phyloP scores from a whole-genome alignment of 1,140 invertebrate species.

The Drosophila navojoa region DNA sequence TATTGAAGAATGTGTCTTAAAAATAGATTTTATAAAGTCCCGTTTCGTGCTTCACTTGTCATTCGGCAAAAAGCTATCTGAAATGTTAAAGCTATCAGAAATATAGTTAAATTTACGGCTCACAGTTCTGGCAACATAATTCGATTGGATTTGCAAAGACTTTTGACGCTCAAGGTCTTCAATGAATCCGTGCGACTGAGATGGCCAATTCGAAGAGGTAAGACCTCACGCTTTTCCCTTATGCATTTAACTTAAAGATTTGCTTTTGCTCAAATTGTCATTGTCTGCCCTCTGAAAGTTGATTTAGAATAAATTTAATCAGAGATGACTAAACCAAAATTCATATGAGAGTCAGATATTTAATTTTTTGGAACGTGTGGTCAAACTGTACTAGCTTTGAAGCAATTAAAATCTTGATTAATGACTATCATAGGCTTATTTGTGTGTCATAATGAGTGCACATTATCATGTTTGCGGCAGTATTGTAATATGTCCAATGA shows the following conservation, averaged over 20 bases:
- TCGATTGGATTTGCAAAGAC: constrained; percentile 71
- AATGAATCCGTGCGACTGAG: constrained; percentile 32
- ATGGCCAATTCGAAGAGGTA: constrained; percentile 18
- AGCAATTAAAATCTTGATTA: constrained; percentile 16
- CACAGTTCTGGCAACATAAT: constrained; percentile 71
- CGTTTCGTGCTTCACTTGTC: neutral
- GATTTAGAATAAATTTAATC: too few species aligned
- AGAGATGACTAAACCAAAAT: too few species aligned
- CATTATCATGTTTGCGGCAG: constrained; percentile 16
- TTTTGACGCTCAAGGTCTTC: constrained; percentile 51
- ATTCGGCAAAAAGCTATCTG: too few species aligned
- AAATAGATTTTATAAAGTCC: neutral
- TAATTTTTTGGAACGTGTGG: too few species aligned
- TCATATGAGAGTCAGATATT: too few species aligned
- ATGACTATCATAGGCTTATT: constrained; percentile 31
- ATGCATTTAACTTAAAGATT: constrained; percentile 34
- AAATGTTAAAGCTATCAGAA: neutral
- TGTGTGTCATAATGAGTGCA: constrained; percentile 7
- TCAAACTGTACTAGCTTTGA: too few species aligned
- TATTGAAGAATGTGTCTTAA: neutral
- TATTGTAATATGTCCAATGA: constrained; percentile 12
- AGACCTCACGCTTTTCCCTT: constrained; percentile 28
- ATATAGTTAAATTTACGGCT: constrained; percentile 54
- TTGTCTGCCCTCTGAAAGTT: constrained; percentile 28
- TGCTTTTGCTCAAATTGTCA: constrained; percentile 66